These are phyloP conservation scores for Zaprionus vittiger DNA, from an alignment of 1,140 invertebrate genomes.

Conservation along the genomic window DNA sequence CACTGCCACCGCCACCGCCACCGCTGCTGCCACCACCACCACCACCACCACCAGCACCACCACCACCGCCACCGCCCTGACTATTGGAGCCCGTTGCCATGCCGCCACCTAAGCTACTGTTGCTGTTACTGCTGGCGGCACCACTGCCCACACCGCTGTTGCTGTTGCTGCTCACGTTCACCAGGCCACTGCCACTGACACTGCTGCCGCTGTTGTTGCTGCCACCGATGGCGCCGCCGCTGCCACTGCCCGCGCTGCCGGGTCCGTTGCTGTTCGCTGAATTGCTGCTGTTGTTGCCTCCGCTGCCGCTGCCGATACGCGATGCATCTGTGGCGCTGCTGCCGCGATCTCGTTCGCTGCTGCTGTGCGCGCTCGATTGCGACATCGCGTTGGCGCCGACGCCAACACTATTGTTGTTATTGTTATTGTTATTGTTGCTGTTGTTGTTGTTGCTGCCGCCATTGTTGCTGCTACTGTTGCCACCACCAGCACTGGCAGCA, in stretches of 20 bases:
- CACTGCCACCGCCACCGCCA: constrained; percentile 48
- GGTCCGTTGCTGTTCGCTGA: constrained; percentile 68
- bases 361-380: constrained; percentile 29
- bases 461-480: constrained; percentile 9
- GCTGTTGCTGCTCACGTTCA: constrained; percentile 48
- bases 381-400: constrained; percentile 9
- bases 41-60: constrained; percentile 51
- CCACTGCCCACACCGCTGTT: constrained; percentile 34
- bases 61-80: constrained; percentile 47
- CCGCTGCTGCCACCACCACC: constrained; percentile 34
- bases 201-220: constrained; percentile 52
- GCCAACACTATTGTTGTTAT: constrained; percentile 6
- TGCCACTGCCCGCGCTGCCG: constrained; percentile 67
- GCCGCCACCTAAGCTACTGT: constrained; percentile 41
- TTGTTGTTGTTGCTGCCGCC: background rate
- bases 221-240: constrained; percentile 33
- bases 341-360: constrained; percentile 39
- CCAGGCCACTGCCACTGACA: constrained; percentile 26
- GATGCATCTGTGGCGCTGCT: constrained; percentile 37
- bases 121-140: constrained; percentile 59
- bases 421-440: constrained; percentile 19
- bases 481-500: background rate
- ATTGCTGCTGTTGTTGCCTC: constrained; percentile 63
- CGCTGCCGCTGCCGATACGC: constrained; percentile 51
- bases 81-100: constrained; percentile 51